Evolutionary conservation across 1,140 invertebrate genomes (phyloP).

Genomic region (Drosophila teissieri): DNA sequence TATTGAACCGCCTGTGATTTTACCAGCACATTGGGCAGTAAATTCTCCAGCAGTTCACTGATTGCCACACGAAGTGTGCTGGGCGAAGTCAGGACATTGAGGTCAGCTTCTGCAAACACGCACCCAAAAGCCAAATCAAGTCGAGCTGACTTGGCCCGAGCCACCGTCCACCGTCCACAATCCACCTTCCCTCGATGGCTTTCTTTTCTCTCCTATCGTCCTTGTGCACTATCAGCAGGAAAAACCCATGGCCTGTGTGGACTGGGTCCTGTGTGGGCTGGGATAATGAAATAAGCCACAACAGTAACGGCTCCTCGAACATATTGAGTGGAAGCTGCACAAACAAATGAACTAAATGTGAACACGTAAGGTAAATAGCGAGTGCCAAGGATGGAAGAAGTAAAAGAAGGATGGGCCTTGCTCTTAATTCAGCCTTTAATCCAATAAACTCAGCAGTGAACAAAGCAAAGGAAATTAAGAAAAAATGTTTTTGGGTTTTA

Average conservation of each 20-base stretch:
- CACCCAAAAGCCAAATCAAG: slow-evolving; percentile 59
- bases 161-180: slow-evolving; percentile 24
- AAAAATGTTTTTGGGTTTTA: too few relatives aligned
- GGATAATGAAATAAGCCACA: slow-evolving; percentile 62
- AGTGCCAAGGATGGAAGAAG: slow-evolving; percentile 12
- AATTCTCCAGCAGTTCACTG: slow-evolving; percentile 54
- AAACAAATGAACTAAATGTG: slow-evolving; percentile 75
- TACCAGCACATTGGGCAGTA: slow-evolving; percentile 50
- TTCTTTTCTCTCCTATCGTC: slow-evolving; percentile 26
- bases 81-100: slow-evolving; percentile 25
- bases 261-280: slow-evolving; percentile 17
- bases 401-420: background rate
- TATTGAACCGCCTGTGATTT: slow-evolving; percentile 61
- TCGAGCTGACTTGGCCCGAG: slow-evolving; percentile 48
- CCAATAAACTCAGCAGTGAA: background rate
- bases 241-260: slow-evolving; percentile 38
- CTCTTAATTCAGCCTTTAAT: slow-evolving; percentile 30
- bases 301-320: slow-evolving; percentile 48
- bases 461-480: background rate
- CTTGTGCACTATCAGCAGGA: slow-evolving; percentile 48
- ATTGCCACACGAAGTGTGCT: slow-evolving; percentile 48
- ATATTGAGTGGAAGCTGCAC: slow-evolving; percentile 59
- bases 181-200: slow-evolving; percentile 25
- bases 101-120: slow-evolving; percentile 57
- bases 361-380: slow-evolving; percentile 73